Base-by-base conservation (phyloP, 2,888 invertebrate genomes). In the Hemithea aestivaria region DNA sequence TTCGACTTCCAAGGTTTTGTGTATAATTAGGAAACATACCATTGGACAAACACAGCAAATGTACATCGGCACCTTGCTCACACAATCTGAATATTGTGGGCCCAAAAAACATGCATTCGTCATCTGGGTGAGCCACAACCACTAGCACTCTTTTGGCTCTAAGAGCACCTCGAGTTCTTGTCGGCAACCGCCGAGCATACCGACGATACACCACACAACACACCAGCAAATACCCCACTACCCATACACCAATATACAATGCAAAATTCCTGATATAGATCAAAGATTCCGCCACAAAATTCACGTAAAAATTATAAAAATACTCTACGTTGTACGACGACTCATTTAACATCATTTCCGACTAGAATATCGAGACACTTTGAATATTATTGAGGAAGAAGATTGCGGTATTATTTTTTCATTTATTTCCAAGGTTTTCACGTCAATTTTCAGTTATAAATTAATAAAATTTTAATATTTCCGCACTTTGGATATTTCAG, bases 61-160 rank as follows among this genome's bases (percentile, higher is more conserved):
- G 93, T 23, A 97, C 91, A 50, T 91, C 89, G 60, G 91, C 91
- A 52, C 90, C 88, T 51, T 90, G 87, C 28, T 90, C 88, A 53
- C 89, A 90, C 42, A 95, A 79, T 66, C 92, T 89, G 48, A 93
- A 89, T 48, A 97, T 91, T 24, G 94, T 90, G 9, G 99, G 99
- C 0, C 97, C 96, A 75, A 99, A 99, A 77, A 99, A 99, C 99
- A 99, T 98, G 58, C 96, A 96, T 74, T 99, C 99, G 73, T 99
- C 99, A 76, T 99, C 99, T 8, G 99, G 99, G 87, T 99, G 99
- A 10, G 99, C 97, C 26, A 91, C 94, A 1, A 98, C 92, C 34
- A 99, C 73, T 20, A 98, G 79, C 26, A 96, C 90, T 54, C 94
- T 83, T 46, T 82, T 84, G 1, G 89, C 83, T 25, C 87, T 72